These are phyloP conservation scores for Syrista parreyssii DNA, from an alignment of 2,888 invertebrate genomes.

Conservation along the genomic window DNA sequence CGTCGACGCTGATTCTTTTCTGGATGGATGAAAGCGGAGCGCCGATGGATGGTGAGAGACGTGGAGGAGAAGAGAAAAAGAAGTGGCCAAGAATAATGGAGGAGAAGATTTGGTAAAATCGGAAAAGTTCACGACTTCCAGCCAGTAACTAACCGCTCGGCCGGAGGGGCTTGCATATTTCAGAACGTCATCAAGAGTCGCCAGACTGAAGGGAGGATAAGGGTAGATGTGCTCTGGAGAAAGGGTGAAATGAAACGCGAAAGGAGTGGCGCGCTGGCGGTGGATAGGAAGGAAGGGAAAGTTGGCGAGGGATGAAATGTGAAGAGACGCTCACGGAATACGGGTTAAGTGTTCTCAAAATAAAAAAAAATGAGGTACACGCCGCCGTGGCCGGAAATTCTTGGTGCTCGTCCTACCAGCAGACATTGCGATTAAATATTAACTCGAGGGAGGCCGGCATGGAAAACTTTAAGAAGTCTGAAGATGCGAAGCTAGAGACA, in stretches of 20 bases:
- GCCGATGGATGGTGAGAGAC: conserved; percentile 1
- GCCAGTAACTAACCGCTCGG: conserved; percentile 41
- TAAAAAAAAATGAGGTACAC: neutral
- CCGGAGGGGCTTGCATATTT: conserved; percentile 46
- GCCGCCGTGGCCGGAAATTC: conserved; percentile 6
- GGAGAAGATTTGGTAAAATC: neutral
- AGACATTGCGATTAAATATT: conserved; percentile 14
- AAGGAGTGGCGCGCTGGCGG: neutral
- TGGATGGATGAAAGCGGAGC: neutral
- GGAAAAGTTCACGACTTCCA: conserved; percentile 13
- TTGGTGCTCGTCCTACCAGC: neutral
- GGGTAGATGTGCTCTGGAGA: neutral
- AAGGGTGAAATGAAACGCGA: conserved; percentile 15
- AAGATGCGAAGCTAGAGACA: neutral
- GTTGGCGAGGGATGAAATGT: conserved; percentile 13
- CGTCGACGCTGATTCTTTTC: neutral
- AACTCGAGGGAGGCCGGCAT: neutral
- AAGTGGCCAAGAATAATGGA: neutral
- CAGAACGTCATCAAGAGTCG: conserved; percentile 47
- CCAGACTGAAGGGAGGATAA: conserved; percentile 15
- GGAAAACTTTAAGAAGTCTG: neutral
- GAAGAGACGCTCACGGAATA: conserved; percentile 22
- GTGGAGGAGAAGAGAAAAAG: neutral
- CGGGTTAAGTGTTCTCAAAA: conserved; percentile 28
- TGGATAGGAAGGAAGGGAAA: neutral